These are phyloP conservation scores for Vireo altiloquus DNA, from an alignment of 2,113 vertebrate species.

Conservation along the genomic window DNA sequence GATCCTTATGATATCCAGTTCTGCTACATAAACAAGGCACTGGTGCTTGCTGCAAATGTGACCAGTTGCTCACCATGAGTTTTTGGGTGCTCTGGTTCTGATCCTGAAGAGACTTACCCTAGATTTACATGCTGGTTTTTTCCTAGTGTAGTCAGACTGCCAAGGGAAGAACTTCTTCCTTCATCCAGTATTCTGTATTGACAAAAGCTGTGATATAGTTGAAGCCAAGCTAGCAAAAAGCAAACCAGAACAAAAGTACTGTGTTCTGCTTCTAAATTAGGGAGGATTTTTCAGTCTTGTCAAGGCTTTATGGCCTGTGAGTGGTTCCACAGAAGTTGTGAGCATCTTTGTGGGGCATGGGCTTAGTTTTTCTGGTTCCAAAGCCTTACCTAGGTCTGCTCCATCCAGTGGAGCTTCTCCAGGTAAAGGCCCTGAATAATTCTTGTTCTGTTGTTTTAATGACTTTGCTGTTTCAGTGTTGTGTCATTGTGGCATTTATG, in stretches of 20 bases:
- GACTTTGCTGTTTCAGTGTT: not conserved
- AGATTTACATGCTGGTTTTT: not conserved
- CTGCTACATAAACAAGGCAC: not conserved
- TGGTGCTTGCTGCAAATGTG: not conserved
- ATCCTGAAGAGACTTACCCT: not conserved
- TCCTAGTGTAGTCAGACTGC: not conserved
- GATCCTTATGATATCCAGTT: not conserved
- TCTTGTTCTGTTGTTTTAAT: not conserved
- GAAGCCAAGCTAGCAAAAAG: not conserved
- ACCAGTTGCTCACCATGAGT: not conserved
- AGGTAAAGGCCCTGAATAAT: not conserved
- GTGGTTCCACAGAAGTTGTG: not conserved
- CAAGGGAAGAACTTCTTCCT: not conserved
- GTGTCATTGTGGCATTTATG: not conserved
- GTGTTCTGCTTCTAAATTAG: not conserved
- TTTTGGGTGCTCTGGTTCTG: not conserved
- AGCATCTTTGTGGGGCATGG: not conserved
- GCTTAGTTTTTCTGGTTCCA: not conserved
- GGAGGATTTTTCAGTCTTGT: not conserved
- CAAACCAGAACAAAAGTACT: not conserved
- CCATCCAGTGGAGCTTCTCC: not conserved
- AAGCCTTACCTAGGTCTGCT: not conserved
- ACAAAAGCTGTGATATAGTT: not conserved
- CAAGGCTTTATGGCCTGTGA: not conserved
- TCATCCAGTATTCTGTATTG: not conserved